Percentiles rank a stretch among this genome's conserved stretches.
phyloP scores from a whole-genome alignment of 2,797 vertebrate genomes.

The Orestias chungarensis region DNA sequence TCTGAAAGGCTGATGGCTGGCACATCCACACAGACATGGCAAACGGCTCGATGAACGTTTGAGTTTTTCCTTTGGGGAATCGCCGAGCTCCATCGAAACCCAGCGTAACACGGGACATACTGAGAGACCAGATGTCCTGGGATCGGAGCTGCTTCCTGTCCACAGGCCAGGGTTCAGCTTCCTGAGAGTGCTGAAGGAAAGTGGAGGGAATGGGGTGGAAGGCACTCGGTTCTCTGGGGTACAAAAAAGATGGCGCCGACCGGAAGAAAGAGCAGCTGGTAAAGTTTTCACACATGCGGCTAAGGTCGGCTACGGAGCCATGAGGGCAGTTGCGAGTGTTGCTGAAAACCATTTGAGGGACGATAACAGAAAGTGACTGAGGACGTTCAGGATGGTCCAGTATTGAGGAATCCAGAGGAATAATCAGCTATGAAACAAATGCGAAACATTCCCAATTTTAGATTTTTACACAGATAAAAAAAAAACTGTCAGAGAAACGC shows the following conservation, averaged over 20 bases:
- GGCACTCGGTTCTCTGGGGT: slow-evolving; percentile 82
- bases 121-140: slow-evolving; percentile 89
- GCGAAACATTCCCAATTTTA: neutral
- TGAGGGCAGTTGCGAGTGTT: slow-evolving; percentile 90
- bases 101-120: slow-evolving; percentile 83
- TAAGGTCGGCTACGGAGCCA: slow-evolving; percentile 85
- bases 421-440: slow-evolving; percentile 79
- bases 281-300: slow-evolving; percentile 82
- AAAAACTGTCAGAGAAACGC: neutral
- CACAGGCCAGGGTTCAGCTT: slow-evolving; percentile 60
- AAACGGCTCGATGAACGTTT: slow-evolving; percentile 90
- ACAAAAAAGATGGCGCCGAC: slow-evolving; percentile 66
- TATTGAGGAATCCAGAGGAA: slow-evolving; percentile 91
- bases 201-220: slow-evolving; percentile 86
- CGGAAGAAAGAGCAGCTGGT: slow-evolving; percentile 85
- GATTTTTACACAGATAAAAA: neutral
- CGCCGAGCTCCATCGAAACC: slow-evolving; percentile 89
- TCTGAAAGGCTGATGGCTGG: slow-evolving; percentile 79
- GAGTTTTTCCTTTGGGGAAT: slow-evolving; percentile 83
- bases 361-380: slow-evolving; percentile 79
- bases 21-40: slow-evolving; percentile 91
- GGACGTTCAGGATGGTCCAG: slow-evolving; percentile 88
- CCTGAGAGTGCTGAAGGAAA: slow-evolving; percentile 83
- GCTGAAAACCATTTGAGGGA: slow-evolving; percentile 81
- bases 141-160: slow-evolving; percentile 70